Evolutionary conservation across 1,140 invertebrate species (phyloP).

Genomic region (Phortica variegata): DNA sequence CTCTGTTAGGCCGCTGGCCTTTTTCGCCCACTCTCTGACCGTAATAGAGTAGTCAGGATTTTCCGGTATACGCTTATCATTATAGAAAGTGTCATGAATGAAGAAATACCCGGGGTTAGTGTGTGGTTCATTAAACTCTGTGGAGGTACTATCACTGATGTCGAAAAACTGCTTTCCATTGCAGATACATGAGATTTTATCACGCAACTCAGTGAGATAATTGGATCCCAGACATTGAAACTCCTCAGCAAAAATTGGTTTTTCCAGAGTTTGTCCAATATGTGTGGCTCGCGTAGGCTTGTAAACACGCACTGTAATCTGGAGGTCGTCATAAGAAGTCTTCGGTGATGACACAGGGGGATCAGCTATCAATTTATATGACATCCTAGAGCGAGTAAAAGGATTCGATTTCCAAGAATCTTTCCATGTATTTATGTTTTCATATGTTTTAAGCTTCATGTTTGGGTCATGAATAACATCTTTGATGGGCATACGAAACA

Average conservation of each 20-base stretch:
- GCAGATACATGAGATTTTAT: constrained; percentile 69
- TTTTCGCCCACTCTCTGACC: constrained; percentile 67
- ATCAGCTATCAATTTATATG: too few species aligned
- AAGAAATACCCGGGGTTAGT: constrained; percentile 69
- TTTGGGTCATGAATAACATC: too few species aligned
- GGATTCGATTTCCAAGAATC: too few species aligned
- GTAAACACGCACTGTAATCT: constrained; percentile 58
- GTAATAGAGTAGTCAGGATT: constrained; percentile 67
- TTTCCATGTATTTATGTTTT: too few species aligned
- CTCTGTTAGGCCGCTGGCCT: constrained; percentile 58
- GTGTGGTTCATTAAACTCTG: constrained; percentile 58
- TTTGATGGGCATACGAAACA: too few species aligned
- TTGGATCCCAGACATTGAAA: constrained; percentile 66
- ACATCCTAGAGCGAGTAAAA: too few species aligned
- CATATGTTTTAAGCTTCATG: too few species aligned
- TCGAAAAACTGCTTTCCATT: constrained; percentile 66
- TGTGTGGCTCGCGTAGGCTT: constrained; percentile 48
- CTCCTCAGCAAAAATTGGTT: constrained; percentile 61
- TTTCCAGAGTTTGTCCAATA: constrained; percentile 36
- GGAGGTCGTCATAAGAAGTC: constrained; percentile 37
- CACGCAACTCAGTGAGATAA: constrained; percentile 65
- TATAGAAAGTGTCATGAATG: constrained; percentile 78
- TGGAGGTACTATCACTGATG: constrained; percentile 63
- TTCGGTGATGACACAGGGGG: too few species aligned
- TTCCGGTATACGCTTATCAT: constrained; percentile 64